These are phyloP conservation scores for Cygnus olor DNA, from an alignment of 2,797 vertebrate genomes.

Conservation along the genomic window DNA sequence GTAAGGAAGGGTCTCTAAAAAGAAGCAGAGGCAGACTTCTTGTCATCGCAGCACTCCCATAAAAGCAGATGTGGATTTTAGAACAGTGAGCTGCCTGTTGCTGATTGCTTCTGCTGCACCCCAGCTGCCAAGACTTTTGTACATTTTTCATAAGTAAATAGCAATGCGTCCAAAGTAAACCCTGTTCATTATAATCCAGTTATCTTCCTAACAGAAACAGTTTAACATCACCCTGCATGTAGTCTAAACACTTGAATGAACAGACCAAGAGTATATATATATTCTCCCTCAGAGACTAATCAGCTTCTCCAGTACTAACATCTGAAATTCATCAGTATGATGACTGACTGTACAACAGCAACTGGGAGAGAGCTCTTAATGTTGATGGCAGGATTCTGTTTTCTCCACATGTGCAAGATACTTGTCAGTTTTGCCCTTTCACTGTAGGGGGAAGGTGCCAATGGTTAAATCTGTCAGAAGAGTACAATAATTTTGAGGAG, in stretches of 20 bases:
- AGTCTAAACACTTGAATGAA: background rate
- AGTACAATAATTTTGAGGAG: background rate
- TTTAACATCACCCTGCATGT: background rate
- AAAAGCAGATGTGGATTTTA: background rate
- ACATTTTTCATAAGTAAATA: background rate
- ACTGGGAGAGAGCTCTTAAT: background rate
- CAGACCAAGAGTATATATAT: background rate
- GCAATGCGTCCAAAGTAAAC: background rate
- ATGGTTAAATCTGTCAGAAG: background rate
- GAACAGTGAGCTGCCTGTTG: background rate
- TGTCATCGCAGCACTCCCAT: fast-evolving
- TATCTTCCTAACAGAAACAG: background rate
- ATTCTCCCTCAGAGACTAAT: background rate
- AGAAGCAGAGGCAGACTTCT: background rate
- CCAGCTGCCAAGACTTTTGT: background rate
- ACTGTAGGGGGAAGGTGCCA: background rate
- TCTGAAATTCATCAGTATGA: background rate
- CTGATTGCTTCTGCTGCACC: background rate
- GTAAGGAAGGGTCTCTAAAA: background rate
- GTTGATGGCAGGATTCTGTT: background rate
- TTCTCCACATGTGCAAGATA: background rate
- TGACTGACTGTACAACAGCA: background rate
- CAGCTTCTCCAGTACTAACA: background rate
- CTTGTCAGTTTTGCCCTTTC: background rate
- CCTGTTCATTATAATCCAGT: background rate